Conservation (phyloP, 2,888 invertebrate genomes). For the Plebejus anna region DNA sequence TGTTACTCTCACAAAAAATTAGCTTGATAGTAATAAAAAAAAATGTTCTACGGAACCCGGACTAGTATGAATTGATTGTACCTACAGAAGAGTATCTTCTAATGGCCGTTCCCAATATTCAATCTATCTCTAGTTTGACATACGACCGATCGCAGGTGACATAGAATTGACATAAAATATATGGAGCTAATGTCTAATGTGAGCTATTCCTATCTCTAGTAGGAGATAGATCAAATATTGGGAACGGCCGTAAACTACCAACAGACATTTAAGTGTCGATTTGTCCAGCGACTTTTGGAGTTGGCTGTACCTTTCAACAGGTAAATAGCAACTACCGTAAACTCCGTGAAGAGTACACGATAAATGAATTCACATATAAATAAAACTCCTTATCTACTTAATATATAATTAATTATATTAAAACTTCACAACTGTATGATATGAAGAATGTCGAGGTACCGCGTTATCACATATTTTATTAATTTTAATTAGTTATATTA, state of each 20-base stretch:
- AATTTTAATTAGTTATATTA: slow-evolving; percentile 11
- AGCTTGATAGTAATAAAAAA: too few relatives aligned
- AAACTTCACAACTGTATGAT: slow-evolving; percentile 6
- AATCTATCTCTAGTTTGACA: too few relatives aligned
- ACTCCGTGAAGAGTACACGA: slow-evolving; percentile 12
- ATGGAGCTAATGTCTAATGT: too few relatives aligned
- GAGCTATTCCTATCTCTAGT: too few relatives aligned
- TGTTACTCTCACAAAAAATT: too few relatives aligned
- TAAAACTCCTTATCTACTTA: slow-evolving; percentile 1
- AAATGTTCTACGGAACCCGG: too few relatives aligned
- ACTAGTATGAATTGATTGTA: too few relatives aligned
- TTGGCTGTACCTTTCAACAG: background rate
- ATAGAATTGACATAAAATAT: too few relatives aligned
- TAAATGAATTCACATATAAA: slow-evolving; percentile 15
- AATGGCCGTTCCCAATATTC: too few relatives aligned
- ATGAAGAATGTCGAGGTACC: background rate
- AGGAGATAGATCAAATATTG: too few relatives aligned
- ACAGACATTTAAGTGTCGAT: background rate
- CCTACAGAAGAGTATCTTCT: too few relatives aligned
- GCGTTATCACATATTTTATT: background rate
- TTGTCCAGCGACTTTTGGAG: background rate
- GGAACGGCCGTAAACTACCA: background rate
- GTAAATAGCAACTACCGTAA: background rate
- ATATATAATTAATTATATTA: slow-evolving; percentile 21
- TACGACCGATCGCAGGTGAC: too few relatives aligned